These are phyloP conservation scores for Tor tambroides DNA, from an alignment of 2,113 vertebrate species.

Conservation along the genomic window DNA sequence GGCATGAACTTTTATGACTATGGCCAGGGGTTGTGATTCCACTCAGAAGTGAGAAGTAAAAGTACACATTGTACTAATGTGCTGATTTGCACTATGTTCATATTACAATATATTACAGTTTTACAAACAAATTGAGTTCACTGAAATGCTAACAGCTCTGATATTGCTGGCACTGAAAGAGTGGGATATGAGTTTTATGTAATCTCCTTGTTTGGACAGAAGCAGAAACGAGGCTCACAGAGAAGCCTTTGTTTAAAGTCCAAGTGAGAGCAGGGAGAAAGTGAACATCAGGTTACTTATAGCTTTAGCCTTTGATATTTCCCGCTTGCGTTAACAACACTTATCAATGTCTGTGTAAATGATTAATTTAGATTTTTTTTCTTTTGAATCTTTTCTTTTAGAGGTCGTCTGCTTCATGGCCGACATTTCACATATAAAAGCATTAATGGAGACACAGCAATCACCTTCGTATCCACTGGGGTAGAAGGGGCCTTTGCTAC, in stretches of 20 bases:
- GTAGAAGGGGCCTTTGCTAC: slow-evolving; percentile 98
- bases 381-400: slow-evolving; percentile 58
- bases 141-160: neutral
- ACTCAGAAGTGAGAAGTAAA: neutral
- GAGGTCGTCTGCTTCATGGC: slow-evolving; percentile 95
- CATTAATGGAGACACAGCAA: slow-evolving; percentile 98
- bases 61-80: neutral
- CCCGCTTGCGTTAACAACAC: neutral
- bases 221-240: slow-evolving; percentile 24
- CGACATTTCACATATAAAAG: slow-evolving; percentile 99
- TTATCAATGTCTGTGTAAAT: neutral
- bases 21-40: neutral
- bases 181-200: slow-evolving; percentile 37
- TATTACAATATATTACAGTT: slow-evolving; percentile 9
- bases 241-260: slow-evolving; percentile 36
- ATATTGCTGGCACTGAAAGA: slow-evolving; percentile 18
- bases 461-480: slow-evolving; percentile 97
- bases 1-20: neutral
- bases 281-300: slow-evolving; percentile 14
- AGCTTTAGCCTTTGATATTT: slow-evolving; percentile 20
- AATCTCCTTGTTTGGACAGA: slow-evolving; percentile 33
- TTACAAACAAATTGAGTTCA: slow-evolving; percentile 16
- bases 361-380: neutral
- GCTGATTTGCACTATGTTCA: slow-evolving; percentile 2
- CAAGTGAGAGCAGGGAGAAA: neutral